Conservation (phyloP, 2,797 vertebrate genomes). For the Dallia pectoralis region DNA sequence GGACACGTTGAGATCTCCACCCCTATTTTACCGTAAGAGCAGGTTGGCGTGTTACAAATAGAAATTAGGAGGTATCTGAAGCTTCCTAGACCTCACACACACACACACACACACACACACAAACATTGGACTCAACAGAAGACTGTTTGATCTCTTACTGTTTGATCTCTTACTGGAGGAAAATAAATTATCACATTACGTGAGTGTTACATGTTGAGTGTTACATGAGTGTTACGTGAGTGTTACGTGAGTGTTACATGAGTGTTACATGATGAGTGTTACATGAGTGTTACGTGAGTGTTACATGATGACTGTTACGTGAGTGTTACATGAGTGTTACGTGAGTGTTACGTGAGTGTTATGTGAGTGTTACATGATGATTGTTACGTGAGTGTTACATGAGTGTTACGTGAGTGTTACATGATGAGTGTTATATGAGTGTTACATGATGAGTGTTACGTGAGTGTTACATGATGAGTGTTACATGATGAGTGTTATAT, state of each 20-base stretch:
- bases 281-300: not conserved
- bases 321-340: not conserved
- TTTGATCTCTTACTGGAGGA: not conserved
- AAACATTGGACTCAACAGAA: not conserved
- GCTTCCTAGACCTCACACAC: not conserved
- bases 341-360: too few species aligned
- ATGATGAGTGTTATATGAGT: not conserved
- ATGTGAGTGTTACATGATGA: too few species aligned
- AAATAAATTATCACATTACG: too few species aligned
- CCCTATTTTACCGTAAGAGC: conserved; percentile 19
- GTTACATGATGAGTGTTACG: too few species aligned
- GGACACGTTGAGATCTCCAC: conserved; percentile 18
- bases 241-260: too few species aligned
- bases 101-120: not conserved
- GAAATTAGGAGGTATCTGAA: conserved; percentile 7
- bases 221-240: too few species aligned
- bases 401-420: not conserved
- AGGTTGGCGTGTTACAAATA: conserved; percentile 22
- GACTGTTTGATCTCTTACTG: not conserved
- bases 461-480: not conserved
- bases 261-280: not conserved
- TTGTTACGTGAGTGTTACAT: too few species aligned
- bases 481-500: not conserved
- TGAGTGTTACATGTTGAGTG: not conserved
- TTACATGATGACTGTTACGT: too few species aligned